Evolutionary conservation across 2,888 invertebrate genomes (phyloP).

Genomic region (Steinernema hermaphroditum): DNA sequence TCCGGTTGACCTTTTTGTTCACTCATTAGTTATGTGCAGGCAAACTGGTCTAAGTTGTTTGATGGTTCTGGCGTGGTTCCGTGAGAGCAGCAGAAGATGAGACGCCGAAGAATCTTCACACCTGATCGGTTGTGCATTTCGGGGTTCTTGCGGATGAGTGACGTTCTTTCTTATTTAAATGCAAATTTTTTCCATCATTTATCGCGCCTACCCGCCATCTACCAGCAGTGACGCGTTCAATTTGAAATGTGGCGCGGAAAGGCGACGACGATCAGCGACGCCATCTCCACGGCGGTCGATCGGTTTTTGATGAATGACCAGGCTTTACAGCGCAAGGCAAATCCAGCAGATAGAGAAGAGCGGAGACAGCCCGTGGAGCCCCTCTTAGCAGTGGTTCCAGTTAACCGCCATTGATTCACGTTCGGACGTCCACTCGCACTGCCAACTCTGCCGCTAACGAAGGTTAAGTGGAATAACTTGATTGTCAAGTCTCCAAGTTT

Average conservation of each 20-base stretch:
- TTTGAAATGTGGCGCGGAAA: constrained; percentile 28
- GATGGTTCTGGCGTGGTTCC: background rate
- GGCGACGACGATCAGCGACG: constrained; percentile 11
- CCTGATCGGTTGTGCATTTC: background rate
- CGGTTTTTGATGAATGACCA: constrained; percentile 30
- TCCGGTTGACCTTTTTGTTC: background rate
- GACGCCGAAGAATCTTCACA: no score
- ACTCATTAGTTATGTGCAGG: background rate
- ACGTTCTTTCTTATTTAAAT: background rate
- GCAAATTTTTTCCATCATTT: constrained; percentile 4
- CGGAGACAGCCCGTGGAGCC: background rate
- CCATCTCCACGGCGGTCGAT: background rate
- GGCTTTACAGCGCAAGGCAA: constrained; percentile 22
- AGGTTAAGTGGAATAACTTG: constrained; percentile 22
- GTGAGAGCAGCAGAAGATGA: background rate
- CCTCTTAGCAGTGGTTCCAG: background rate
- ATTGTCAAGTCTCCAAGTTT: constrained; percentile 8
- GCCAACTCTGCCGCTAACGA: constrained; percentile 4
- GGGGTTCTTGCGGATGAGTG: no score
- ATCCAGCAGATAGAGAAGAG: constrained; percentile 24
- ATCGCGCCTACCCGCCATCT: background rate
- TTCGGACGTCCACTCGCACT: background rate
- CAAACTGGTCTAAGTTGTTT: background rate
- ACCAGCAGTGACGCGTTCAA: background rate
- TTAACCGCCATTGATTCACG: constrained; percentile 7